phyloP scores from a whole-genome alignment of 1,140 invertebrate genomes.

The Diachasma alloeum region DNA sequence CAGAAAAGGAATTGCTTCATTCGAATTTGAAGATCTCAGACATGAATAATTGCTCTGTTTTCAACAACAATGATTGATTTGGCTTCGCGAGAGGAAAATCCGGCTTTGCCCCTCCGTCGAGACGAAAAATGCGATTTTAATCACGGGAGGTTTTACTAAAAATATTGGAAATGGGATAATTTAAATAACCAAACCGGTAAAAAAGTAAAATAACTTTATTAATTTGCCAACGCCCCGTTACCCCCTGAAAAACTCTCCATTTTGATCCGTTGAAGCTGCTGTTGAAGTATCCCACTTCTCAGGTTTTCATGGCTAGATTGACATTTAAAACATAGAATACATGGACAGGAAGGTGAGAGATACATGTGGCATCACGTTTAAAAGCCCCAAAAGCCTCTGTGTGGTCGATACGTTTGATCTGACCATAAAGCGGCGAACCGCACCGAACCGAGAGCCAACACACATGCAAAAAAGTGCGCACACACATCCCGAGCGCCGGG shows the following conservation, averaged over 20 bases:
- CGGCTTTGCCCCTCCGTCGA: too few species aligned
- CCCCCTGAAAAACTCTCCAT: neutral
- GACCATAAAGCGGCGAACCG: slow-evolving; percentile 37
- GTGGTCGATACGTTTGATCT: slow-evolving; percentile 57
- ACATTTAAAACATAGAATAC: neutral
- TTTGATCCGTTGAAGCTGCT: neutral
- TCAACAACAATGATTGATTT: too few species aligned
- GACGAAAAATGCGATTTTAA: too few species aligned
- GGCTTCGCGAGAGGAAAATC: too few species aligned
- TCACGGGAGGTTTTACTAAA: too few species aligned
- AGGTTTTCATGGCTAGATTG: neutral
- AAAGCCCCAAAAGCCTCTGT: slow-evolving; percentile 47
- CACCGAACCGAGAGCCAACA: slow-evolving; percentile 31
- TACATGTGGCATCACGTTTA: slow-evolving; percentile 12
- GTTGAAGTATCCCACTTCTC: neutral
- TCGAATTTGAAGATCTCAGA: too few species aligned
- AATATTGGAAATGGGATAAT: too few species aligned
- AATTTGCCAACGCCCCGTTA: neutral
- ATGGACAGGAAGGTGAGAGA: neutral
- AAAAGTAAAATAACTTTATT: too few species aligned
- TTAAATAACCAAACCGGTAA: too few species aligned
- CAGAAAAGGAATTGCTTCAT: too few species aligned
- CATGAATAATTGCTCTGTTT: too few species aligned
- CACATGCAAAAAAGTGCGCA: neutral
- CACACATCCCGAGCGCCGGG: neutral